These are phyloP conservation scores for Caenorhabditis wallacei DNA, from an alignment of 2,888 invertebrate species.

Conservation along the genomic window DNA sequence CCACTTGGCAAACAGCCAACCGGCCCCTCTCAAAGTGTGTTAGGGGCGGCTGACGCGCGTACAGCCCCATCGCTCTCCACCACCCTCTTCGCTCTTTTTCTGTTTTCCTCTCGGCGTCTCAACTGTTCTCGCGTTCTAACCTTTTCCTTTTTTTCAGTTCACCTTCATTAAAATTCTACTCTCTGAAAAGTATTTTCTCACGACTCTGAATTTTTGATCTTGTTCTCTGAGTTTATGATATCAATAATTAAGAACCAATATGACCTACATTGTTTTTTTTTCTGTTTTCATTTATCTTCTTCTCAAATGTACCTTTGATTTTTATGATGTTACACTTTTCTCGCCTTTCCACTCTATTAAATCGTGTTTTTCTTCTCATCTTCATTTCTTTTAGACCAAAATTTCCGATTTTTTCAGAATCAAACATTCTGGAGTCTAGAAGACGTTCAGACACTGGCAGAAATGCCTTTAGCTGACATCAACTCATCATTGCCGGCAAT, in stretches of 20 bases:
- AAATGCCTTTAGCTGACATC: conserved; percentile 62
- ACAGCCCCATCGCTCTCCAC: conserved; percentile 15
- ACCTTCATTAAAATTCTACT: conserved; percentile 52
- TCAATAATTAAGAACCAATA: neutral
- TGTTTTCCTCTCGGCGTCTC: conserved; percentile 36
- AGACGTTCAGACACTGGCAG: conserved; percentile 27
- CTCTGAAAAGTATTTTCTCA: conserved; percentile 22
- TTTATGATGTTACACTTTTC: conserved; percentile 59
- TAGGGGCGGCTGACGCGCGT: conserved; percentile 40
- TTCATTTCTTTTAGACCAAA: neutral
- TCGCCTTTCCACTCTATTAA: conserved; percentile 28
- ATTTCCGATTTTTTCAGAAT: neutral
- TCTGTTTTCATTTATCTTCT: conserved; percentile 3
- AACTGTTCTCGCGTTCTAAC: conserved; percentile 24
- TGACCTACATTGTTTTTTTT: neutral
- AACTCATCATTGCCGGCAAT: conserved; percentile 45
- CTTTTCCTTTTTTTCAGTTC: conserved; percentile 34
- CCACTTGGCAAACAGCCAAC: conserved; percentile 68
- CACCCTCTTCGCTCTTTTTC: conserved; percentile 31
- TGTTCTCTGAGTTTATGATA: neutral
- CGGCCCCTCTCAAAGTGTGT: conserved; percentile 54
- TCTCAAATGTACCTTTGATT: conserved; percentile 15
- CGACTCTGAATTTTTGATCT: conserved; percentile 1
- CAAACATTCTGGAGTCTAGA: conserved; percentile 41
- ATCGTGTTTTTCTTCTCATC: conserved; percentile 11